These are phyloP conservation scores for Tetranychus piercei DNA, from an alignment of 2,888 invertebrate species.

Conservation along the genomic window DNA sequence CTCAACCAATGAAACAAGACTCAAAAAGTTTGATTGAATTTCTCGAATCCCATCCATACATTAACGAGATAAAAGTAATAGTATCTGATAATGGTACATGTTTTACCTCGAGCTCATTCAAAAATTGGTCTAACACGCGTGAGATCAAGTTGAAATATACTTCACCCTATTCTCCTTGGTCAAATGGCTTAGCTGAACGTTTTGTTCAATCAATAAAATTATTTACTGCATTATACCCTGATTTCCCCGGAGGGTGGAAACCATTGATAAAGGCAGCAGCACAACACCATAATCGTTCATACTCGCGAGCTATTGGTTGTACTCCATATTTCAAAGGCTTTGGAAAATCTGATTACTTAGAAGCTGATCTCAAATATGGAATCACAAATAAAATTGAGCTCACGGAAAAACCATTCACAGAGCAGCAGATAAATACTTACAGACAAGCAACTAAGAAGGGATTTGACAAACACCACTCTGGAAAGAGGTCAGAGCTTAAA, in stretches of 20 bases:
- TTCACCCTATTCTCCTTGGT: background rate
- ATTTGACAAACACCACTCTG: background rate
- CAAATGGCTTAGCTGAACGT: slow-evolving; percentile 1
- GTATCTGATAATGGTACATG: background rate
- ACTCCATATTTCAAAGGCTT: background rate
- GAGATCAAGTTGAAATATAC: background rate
- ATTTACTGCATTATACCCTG: background rate
- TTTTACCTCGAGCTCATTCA: background rate
- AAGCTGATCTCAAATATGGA: background rate
- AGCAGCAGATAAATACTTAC: background rate
- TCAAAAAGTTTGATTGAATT: background rate
- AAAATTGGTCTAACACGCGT: background rate
- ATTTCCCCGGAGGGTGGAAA: background rate
- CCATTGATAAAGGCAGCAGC: background rate
- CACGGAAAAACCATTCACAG: background rate
- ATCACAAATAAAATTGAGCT: background rate
- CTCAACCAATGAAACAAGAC: background rate
- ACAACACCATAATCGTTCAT: background rate
- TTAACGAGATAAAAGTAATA: background rate
- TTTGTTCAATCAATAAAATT: background rate
- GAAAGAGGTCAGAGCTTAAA: background rate
- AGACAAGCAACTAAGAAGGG: background rate
- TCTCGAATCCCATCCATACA: background rate
- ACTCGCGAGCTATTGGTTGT: background rate
- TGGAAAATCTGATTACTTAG: background rate